phyloP scores from a whole-genome alignment of 2,113 vertebrate species.

The Gila orcuttii region DNA sequence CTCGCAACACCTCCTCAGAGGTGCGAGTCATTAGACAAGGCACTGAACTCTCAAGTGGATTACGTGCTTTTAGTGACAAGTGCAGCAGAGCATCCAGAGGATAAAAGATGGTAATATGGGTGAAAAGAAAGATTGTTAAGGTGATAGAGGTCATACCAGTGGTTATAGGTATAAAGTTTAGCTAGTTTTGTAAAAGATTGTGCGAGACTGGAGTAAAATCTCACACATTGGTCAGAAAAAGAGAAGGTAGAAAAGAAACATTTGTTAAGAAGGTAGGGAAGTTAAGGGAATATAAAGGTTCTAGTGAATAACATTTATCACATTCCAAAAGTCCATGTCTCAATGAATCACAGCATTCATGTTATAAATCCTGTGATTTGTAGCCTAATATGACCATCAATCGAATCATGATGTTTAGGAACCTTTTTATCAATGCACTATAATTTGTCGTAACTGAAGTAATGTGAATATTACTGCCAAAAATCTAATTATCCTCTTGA shows the following conservation, averaged over 20 bases:
- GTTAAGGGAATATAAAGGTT: background rate
- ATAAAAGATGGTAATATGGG: slow-evolving; percentile 61
- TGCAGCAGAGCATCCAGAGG: slow-evolving; percentile 55
- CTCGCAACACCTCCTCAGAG: slow-evolving; percentile 83
- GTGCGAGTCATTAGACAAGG: slow-evolving; percentile 89
- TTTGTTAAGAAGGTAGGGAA: background rate
- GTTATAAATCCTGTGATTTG: background rate
- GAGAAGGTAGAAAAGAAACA: background rate
- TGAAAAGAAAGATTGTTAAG: slow-evolving; percentile 23
- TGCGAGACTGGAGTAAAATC: slow-evolving; percentile 40
- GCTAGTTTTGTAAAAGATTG: background rate
- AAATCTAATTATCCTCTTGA: background rate
- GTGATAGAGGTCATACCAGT: slow-evolving; percentile 63
- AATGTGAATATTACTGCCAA: background rate
- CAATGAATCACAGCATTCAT: background rate
- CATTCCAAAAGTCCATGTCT: background rate
- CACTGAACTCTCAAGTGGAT: slow-evolving; percentile 91
- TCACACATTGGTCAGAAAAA: background rate
- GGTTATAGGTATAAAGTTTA: slow-evolving; percentile 56
- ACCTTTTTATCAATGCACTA: background rate
- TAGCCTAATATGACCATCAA: background rate
- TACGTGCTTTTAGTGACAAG: slow-evolving; percentile 84
- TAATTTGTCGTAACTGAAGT: background rate
- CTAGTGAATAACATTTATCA: background rate
- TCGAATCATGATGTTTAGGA: background rate